These are phyloP conservation scores for Melanotaenia duboulayi DNA, from an alignment of 2,113 vertebrate genomes.

Conservation along the genomic window DNA sequence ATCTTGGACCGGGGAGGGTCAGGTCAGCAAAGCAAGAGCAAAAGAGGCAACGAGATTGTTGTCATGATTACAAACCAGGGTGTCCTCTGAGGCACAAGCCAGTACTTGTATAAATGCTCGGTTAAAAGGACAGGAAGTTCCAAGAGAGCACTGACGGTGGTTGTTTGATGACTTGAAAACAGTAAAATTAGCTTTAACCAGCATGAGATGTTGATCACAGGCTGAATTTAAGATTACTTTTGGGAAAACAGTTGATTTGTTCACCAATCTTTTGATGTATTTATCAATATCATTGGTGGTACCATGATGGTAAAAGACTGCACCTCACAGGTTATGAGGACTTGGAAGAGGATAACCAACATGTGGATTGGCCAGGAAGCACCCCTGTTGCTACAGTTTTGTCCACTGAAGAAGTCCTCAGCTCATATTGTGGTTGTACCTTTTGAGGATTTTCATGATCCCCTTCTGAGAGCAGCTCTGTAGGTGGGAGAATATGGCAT, in stretches of 20 bases:
- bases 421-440: constrained; percentile 17
- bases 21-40: constrained; percentile 56
- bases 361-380: constrained; percentile 7
- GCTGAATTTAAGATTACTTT: background rate
- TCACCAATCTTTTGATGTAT: background rate
- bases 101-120: constrained; percentile 27
- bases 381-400: background rate
- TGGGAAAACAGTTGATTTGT: background rate
- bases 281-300: background rate
- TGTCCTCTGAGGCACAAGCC: constrained; percentile 38
- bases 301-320: background rate
- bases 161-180: background rate
- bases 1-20: constrained; percentile 58
- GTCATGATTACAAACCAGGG: constrained; percentile 45
- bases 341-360: background rate
- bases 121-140: constrained; percentile 40
- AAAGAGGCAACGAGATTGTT: constrained; percentile 14
- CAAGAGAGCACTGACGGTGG: no score
- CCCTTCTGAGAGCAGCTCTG: constrained; percentile 34
- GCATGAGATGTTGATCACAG: background rate
- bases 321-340: constrained; percentile 3
- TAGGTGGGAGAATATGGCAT: constrained; percentile 37
- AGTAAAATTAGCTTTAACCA: background rate
- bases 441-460: constrained; percentile 40
- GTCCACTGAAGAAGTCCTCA: constrained; percentile 16